phyloP scores from a whole-genome alignment of 2,113 vertebrate genomes.

The Pholis gunnellus region DNA sequence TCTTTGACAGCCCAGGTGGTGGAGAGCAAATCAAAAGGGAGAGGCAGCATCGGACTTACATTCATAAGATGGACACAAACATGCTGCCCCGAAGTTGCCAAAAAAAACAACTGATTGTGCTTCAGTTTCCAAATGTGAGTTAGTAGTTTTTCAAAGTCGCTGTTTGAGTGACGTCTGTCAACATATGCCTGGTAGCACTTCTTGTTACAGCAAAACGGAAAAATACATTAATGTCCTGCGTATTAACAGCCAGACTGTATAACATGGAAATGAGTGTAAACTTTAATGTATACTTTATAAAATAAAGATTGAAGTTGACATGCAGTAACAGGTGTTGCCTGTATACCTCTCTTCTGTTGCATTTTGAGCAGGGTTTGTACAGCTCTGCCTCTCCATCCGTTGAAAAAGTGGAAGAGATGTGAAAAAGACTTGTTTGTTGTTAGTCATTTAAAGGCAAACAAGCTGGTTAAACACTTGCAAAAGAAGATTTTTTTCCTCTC shows the following conservation, averaged over 20 bases:
- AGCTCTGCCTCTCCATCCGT: background rate
- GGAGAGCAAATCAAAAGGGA: background rate
- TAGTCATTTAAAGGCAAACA: constrained; percentile 40
- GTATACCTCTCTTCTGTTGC: background rate
- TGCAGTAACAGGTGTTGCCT: background rate
- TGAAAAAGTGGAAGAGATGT: constrained; percentile 2
- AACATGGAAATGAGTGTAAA: background rate
- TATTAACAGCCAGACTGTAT: background rate
- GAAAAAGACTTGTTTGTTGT: constrained; percentile 4
- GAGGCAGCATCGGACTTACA: background rate
- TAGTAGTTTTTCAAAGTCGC: background rate
- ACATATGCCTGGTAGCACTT: background rate
- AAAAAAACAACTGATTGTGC: background rate
- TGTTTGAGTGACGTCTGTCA: background rate
- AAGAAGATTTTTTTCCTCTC: constrained; percentile 31
- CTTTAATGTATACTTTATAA: background rate
- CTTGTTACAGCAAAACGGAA: background rate
- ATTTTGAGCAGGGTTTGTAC: constrained; percentile 15
- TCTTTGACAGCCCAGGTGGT: background rate
- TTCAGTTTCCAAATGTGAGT: too few species aligned
- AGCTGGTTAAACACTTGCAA: constrained; percentile 28
- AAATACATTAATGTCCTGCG: background rate
- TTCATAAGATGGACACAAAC: background rate
- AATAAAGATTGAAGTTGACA: background rate
- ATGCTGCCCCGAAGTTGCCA: background rate